These are phyloP conservation scores for Chaitophorus viminalis DNA, from an alignment of 2,888 invertebrate species.

Conservation along the genomic window DNA sequence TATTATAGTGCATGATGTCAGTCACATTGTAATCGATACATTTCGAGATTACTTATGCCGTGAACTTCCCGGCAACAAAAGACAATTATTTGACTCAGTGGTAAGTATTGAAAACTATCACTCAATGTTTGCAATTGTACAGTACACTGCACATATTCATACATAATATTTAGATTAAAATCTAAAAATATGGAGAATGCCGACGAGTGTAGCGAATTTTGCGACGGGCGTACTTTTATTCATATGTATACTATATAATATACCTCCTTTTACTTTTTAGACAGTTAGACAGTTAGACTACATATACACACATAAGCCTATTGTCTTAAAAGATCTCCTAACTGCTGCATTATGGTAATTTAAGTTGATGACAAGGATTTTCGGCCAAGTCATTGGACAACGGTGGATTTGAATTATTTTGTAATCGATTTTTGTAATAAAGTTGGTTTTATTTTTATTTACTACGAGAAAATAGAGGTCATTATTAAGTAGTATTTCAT, in stretches of 20 bases:
- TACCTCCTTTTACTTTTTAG: too few species aligned
- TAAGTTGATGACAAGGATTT: background rate
- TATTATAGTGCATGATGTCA: background rate
- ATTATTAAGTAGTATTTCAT: too few species aligned
- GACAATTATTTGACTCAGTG: constrained; percentile 11
- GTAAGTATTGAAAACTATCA: constrained; percentile 5
- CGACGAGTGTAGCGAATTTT: too few species aligned
- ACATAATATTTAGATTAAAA: too few species aligned
- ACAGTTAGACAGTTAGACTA: too few species aligned
- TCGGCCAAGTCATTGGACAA: background rate
- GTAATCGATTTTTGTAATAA: background rate
- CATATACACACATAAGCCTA: too few species aligned
- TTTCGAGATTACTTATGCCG: constrained; percentile 8
- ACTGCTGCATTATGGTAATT: background rate
- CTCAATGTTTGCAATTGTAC: too few species aligned
- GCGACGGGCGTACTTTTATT: background rate
- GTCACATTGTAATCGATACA: background rate
- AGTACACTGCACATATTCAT: too few species aligned
- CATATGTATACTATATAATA: background rate
- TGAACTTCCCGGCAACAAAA: constrained; percentile 8
- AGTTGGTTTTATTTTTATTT: background rate
- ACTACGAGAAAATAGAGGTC: too few species aligned
- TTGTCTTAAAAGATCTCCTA: too few species aligned
- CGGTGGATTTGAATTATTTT: background rate
- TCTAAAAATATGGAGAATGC: too few species aligned